A percentile compares a stretch with the other conserved stretches of the same genome.
These are phyloP conservation scores for Zonotrichia albicollis DNA, from an alignment of 2,797 vertebrate genomes.

Conservation along the genomic window DNA sequence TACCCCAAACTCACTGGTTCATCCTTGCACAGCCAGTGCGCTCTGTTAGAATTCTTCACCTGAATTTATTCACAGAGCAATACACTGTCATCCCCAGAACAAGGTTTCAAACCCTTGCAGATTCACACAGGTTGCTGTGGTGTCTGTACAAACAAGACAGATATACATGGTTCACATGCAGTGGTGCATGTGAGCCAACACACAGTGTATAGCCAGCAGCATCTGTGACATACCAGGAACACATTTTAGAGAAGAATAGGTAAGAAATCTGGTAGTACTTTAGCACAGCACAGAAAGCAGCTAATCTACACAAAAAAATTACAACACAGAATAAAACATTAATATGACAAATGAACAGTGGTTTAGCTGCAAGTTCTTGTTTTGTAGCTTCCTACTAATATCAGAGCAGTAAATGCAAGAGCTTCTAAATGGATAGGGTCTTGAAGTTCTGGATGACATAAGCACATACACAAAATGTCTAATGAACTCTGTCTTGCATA, in stretches of 20 bases:
- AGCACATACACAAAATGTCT: background rate
- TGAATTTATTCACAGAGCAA: background rate
- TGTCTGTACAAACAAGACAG: background rate
- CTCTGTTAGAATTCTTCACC: background rate
- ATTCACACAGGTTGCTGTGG: background rate
- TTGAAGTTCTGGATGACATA: background rate
- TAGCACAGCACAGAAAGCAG: background rate
- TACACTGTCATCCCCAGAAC: background rate
- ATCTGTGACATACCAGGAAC: background rate
- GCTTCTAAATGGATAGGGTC: background rate
- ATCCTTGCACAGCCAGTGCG: rapidly evolving
- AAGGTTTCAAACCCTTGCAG: background rate
- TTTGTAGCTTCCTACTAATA: background rate
- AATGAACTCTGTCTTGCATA: background rate
- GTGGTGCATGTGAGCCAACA: rapidly evolving
- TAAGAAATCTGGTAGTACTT: background rate
- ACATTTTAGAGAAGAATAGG: background rate
- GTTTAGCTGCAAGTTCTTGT: background rate
- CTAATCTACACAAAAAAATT: background rate
- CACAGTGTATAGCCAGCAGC: background rate
- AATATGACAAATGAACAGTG: background rate
- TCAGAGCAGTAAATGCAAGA: background rate
- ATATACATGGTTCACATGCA: rapidly evolving
- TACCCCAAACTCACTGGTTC: background rate
- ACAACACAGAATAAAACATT: background rate